Evolutionary conservation across 2,113 vertebrate species (phyloP), one percentile per base, ranked within the genome.

Genomic region (Hoplias malabaricus): DNA sequence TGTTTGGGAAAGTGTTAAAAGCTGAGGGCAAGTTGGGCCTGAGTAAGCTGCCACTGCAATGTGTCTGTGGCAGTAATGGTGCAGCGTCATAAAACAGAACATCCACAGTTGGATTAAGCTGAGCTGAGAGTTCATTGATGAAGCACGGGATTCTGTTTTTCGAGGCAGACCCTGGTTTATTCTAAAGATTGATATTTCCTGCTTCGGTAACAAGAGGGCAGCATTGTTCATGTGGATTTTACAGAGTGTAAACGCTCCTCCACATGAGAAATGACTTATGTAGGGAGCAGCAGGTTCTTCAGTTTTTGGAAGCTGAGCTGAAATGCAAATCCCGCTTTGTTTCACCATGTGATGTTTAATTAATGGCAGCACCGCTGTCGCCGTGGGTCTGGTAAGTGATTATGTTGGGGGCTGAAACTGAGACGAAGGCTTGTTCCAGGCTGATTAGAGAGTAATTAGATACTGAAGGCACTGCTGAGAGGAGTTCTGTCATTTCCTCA

Each of bases 361-460:
- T 65, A 78, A 38, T 77, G 54, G 76, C 67, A 23, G 38, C 62
- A 82, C 74, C 46, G 46, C 27, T 31, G 69, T 81, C 68, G 38
- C 65, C 33, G 78, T 78, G 59, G 36, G 69, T 81, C 53, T 62
- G 43, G 71, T 73, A 82, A 82, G 76, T 43, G 70, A 78, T 83
- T 31, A 46, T 82, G 75, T 82, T 66, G 80, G 66, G 82, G 75
- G 31, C 72, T 73, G 57, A 90, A 87, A 78, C 11, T 81, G 87
- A 90, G 81, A 80, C 77, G 70, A 78, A 87, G 69, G 50, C 57
- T 83, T 88, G 85, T 84, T 78, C 80, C 29, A 50, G 56, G 56
- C 83, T 83, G 84, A 87, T 83, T 86, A 84, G 83, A 81, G 84
- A 80, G 86, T 81, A 89, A 91, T 78, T 40, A n/a, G 87, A 91